Conservation (phyloP, 2,888 invertebrate species). For the Melanargia galathea region DNA sequence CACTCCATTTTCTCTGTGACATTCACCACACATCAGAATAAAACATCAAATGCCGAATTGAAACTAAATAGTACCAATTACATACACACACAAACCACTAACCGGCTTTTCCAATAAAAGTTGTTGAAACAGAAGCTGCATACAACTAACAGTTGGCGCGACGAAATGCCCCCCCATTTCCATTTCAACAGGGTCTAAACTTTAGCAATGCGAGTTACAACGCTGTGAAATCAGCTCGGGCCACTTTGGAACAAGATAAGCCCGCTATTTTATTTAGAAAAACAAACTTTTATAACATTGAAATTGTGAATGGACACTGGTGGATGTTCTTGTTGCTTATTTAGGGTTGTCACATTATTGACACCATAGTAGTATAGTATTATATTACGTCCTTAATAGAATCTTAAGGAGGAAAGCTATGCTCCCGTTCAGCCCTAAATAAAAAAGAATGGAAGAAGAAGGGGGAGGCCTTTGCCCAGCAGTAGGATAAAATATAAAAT, state of each 20-base stretch:
- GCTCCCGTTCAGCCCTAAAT: too few relatives aligned
- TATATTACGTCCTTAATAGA: too few relatives aligned
- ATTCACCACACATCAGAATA: neutral
- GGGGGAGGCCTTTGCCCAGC: too few relatives aligned
- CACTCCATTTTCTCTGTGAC: too few relatives aligned
- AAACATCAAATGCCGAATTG: constrained; percentile 12
- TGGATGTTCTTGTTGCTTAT: neutral
- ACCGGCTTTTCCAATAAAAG: constrained; percentile 39
- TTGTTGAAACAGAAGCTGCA: constrained; percentile 41
- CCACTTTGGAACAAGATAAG: constrained; percentile 24
- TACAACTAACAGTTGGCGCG: constrained; percentile 33
- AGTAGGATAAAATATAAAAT: too few relatives aligned
- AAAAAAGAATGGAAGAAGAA: too few relatives aligned
- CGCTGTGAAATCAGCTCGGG: constrained; percentile 35
- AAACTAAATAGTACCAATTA: constrained; percentile 29
- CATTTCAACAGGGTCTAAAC: constrained; percentile 40
- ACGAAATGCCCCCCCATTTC: constrained; percentile 44
- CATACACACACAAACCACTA: constrained; percentile 24
- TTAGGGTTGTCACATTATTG: neutral
- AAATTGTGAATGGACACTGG: constrained; percentile 10
- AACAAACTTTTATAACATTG: constrained; percentile 19
- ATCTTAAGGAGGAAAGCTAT: too few relatives aligned
- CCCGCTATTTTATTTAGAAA: constrained; percentile 22
- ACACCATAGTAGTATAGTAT: too few relatives aligned
- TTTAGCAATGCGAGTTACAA: constrained; percentile 38